Evolutionary conservation across 2,888 invertebrate genomes (phyloP), one percentile per base, ranked within the genome.

Genomic region (Pyrgus malvae): DNA sequence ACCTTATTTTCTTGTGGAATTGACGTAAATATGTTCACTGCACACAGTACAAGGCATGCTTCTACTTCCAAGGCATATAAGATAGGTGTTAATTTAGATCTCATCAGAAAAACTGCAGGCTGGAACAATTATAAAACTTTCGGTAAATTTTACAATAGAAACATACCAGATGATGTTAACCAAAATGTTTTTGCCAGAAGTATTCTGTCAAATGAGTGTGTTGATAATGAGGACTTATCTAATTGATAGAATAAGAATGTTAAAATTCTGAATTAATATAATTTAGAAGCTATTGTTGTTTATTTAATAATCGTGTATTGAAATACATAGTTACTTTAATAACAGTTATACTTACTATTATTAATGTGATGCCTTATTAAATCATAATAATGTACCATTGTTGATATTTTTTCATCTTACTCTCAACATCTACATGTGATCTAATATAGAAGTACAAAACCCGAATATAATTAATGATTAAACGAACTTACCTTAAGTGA

Each of bases 11-110:
- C 6, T 5, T 27, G 27, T 42, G 27, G 27, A 9, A 27, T 25
- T n/a, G 16, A 42, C 5, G 33, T 33, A 12, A 33, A 11, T 27
- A 27, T 42, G 14, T 27, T 41, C 19, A 23, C 23, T n/a, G 40
- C 40, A 11, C 23, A 41, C 21, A 41, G 40, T 41, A 41, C 40
- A 8, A 42, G 41, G 12, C 41, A 42, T 16, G 41, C 41, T 4
- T 19, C 25, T n/a, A 42, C 25, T 3, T 42, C 41, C 0, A 27
- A n/a, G 4, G 41, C 41, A 7, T 16, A 27, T 16, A 42, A 27
- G 2, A 14, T 27, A 2, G 41, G 27, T 27, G 17, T 42, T 4
- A 42, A 25, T 42, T 14, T 27, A 14, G 25, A 27, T 5, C 16
- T 12, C 5, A 27, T 27, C 9, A 42, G 25, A 16, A 42, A 42